Base-by-base conservation (phyloP, 1,140 invertebrate genomes). In the Drosophila serrata region DNA sequence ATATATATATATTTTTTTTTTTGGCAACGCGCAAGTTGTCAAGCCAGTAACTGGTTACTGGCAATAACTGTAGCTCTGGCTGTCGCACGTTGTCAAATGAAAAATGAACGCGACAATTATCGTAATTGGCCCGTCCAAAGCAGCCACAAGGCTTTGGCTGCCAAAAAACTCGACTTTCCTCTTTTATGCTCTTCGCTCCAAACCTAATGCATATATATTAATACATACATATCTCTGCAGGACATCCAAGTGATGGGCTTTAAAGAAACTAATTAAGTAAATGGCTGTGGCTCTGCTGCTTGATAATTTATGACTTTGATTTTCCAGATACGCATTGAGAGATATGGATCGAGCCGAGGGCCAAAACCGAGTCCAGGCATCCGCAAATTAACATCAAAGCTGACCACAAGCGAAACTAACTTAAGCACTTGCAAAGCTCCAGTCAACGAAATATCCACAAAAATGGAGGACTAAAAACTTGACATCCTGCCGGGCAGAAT, bases 21-120 rank as follows among this genome's bases (percentile, higher is more conserved):
- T 37, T 64, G 77, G 62, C 73, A 85, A 53, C 67, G 60, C 81
- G 59, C 39, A 62, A 77, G 77, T 81, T 85, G 78, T 85, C 77
- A 81, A 57, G 81, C 40, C 62, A 59, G 81, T 56, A 59, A 55
- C 80, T 70, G 75, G 62, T 69, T 49, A 72, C 65, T 72, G 68
- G 31, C 63, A 35, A 24, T 35, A 29, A 53, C 57, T 76, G 64
- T 24, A 39, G 42, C 80, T 60, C 46, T 31, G 31, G 53, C 80
- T 82, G 80, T 64, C 75, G 72, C 75, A 75, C 62, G 68, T 73
- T 86, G 77, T 90, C 75, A 88, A 88, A 88, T 90, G 86, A 90
- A 86, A 90, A 90, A 90, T 86, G 78, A 85, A 86, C 79, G 79
- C 72, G 56, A 84, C 84, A 90, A 88, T 88, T 88, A 88, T 90